Evolutionary conservation across 2,113 vertebrate species (phyloP).

Genomic region (Todiramphus chloris): DNA sequence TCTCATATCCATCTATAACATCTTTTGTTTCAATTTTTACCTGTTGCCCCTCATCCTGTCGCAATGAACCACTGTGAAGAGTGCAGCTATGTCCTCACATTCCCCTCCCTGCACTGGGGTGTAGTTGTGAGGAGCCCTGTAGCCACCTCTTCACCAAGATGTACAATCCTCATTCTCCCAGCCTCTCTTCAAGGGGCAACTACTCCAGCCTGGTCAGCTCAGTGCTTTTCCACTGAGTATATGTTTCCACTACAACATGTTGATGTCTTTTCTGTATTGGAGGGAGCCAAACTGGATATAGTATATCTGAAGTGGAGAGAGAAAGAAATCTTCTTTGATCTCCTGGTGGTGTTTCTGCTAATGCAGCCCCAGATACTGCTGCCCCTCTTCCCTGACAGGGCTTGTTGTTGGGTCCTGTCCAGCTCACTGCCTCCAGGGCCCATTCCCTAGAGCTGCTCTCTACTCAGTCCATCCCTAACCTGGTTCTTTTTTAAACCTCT

Average conservation of each 20-base stretch:
- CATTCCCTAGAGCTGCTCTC: background rate
- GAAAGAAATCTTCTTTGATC: background rate
- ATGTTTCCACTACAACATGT: too few species aligned
- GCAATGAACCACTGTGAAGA: background rate
- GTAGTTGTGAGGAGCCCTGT: background rate
- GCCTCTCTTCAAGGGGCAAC: accelerated
- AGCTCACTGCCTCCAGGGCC: accelerated
- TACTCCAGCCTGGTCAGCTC: background rate
- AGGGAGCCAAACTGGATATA: accelerated
- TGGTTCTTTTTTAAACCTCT: background rate
- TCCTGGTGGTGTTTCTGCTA: background rate
- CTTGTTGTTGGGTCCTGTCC: background rate
- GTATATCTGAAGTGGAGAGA: background rate
- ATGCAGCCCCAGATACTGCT: background rate
- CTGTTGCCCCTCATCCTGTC: background rate
- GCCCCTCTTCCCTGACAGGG: background rate
- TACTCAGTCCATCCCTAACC: background rate
- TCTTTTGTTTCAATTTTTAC: background rate
- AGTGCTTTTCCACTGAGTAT: background rate
- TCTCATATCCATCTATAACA: background rate
- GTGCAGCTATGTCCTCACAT: background rate
- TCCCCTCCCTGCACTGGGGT: accelerated
- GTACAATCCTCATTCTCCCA: background rate
- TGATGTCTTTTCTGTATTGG: background rate
- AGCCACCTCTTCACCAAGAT: background rate